These are phyloP conservation scores for Dolichotis patagonum DNA, from an alignment of 2,113 vertebrate genomes.

Conservation along the genomic window DNA sequence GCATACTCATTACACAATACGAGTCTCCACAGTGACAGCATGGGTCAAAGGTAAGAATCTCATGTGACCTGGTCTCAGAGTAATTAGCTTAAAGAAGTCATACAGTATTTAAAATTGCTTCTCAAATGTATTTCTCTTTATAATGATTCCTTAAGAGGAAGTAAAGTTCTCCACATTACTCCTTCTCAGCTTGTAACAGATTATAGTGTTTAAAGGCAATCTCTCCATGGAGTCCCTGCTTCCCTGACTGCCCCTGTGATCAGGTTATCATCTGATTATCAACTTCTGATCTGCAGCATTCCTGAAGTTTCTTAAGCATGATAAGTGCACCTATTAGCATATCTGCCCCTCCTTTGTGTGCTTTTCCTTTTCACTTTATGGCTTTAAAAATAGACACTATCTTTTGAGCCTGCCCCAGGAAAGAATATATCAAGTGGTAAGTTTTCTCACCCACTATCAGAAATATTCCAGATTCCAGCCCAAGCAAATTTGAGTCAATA, in stretches of 20 bases:
- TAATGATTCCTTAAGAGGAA: neutral
- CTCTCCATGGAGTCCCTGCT: neutral
- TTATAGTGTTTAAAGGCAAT: neutral
- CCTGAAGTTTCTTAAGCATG: neutral
- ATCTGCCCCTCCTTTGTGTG: neutral
- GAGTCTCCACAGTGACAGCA: neutral
- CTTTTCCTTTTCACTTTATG: neutral
- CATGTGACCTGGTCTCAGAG: neutral
- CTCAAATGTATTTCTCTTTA: neutral
- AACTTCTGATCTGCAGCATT: neutral
- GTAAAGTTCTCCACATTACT: neutral
- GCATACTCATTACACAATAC: fast-evolving
- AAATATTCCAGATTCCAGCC: neutral
- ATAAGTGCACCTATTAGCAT: neutral
- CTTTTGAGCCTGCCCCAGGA: neutral
- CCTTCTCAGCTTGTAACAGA: neutral
- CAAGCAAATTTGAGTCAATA: neutral
- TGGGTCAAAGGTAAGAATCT: neutral
- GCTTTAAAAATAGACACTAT: neutral
- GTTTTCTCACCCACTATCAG: neutral
- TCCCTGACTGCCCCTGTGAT: neutral
- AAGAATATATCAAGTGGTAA: neutral
- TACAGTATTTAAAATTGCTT: neutral
- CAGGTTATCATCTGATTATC: neutral
- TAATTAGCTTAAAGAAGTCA: neutral